These are phyloP conservation scores for Zootoca vivipara DNA, from an alignment of 2,113 vertebrate genomes.

Conservation along the genomic window DNA sequence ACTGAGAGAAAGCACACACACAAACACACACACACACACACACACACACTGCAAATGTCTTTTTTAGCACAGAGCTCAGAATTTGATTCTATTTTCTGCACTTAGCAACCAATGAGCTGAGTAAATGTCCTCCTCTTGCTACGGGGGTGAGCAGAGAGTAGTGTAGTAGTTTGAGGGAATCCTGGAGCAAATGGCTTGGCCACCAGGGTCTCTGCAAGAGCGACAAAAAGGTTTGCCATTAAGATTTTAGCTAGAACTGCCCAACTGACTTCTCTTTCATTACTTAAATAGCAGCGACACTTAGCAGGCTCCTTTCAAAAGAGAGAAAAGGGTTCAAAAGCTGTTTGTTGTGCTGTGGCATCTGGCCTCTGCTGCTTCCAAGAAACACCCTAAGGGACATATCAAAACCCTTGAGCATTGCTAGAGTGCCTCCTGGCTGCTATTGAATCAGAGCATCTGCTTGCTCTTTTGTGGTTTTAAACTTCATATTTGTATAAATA, in stretches of 20 bases:
- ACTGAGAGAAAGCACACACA: neutral
- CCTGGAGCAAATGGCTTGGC: neutral
- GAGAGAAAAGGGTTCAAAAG: too few relatives aligned
- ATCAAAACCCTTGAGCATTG: neutral
- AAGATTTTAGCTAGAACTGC: too few relatives aligned
- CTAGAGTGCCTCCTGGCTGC: neutral
- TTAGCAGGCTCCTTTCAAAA: too few relatives aligned
- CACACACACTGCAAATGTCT: neutral
- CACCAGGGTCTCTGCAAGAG: too few relatives aligned
- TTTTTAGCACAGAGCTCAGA: neutral
- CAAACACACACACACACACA: too few relatives aligned
- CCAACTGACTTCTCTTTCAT: too few relatives aligned
- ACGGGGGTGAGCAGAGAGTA: neutral
- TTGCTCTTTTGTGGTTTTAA: neutral
- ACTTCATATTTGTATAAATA: neutral
- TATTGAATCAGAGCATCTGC: too few relatives aligned
- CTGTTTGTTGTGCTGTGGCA: too few relatives aligned
- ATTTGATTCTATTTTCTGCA: neutral
- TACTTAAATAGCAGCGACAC: too few relatives aligned
- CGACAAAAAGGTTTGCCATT: too few relatives aligned
- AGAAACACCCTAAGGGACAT: neutral
- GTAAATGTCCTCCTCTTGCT: neutral
- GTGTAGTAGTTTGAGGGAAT: neutral
- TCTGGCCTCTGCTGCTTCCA: too few relatives aligned
- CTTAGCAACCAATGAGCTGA: neutral